Evolutionary conservation across 2,888 invertebrate genomes (phyloP).

Genomic region (Cephus pygmeus): DNA sequence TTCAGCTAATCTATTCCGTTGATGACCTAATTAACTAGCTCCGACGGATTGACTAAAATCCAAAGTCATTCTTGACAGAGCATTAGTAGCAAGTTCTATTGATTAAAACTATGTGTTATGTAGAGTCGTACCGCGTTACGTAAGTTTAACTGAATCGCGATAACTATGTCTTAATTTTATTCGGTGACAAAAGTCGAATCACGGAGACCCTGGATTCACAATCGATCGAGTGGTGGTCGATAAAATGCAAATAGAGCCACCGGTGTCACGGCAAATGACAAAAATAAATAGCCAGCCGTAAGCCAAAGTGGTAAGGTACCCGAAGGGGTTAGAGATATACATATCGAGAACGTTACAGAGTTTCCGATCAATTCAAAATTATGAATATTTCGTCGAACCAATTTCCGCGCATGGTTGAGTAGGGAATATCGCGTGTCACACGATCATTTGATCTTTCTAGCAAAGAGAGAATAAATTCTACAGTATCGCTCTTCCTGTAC

Average conservation of each 20-base stretch:
- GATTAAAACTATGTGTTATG: too few species aligned
- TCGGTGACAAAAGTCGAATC: neutral
- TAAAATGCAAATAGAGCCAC: neutral
- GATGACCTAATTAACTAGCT: too few species aligned
- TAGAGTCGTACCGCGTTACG: too few species aligned
- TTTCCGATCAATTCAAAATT: neutral
- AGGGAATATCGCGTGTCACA: neutral
- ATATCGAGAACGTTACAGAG: neutral
- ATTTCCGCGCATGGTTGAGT: neutral
- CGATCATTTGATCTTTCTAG: neutral
- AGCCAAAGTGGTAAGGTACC: neutral
- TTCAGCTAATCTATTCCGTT: too few species aligned
- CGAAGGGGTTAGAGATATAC: neutral
- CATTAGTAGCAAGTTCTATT: too few species aligned
- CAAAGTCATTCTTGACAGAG: too few species aligned
- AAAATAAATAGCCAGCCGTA: neutral
- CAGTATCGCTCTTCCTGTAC: neutral
- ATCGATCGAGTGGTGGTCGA: neutral
- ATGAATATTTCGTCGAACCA: neutral
- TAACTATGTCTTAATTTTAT: neutral
- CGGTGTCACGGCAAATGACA: neutral
- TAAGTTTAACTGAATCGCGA: neutral
- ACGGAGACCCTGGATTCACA: neutral
- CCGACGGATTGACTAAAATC: too few species aligned
- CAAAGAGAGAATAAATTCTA: neutral